phyloP scores from a whole-genome alignment of 2,888 invertebrate genomes.

The Parnassius mnemosyne region DNA sequence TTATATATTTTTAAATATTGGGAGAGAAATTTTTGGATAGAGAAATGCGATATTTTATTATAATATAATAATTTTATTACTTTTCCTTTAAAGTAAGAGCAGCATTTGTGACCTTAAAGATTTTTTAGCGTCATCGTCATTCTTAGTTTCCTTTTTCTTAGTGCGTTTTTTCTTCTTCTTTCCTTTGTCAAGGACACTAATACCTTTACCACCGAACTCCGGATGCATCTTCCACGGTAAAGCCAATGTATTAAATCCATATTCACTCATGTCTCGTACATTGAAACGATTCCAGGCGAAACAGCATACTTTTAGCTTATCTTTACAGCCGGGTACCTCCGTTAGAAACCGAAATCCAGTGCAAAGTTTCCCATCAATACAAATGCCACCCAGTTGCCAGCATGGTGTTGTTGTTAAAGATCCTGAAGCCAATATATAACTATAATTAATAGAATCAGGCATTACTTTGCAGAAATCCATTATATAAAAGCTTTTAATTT shows the following conservation, averaged over 20 bases:
- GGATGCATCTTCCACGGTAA: conserved; percentile 50
- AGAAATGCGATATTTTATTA: neutral
- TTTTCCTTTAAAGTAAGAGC: conserved; percentile 10
- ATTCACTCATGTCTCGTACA: conserved; percentile 47
- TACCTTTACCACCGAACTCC: conserved; percentile 56
- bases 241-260: conserved; percentile 44
- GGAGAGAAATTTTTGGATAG: too few relatives aligned
- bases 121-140: conserved; percentile 2
- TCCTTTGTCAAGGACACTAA: conserved; percentile 31
- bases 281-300: conserved; percentile 60
- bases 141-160: conserved; percentile 12
- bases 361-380: conserved; percentile 56
- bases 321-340: conserved; percentile 61
- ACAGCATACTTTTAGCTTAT: conserved; percentile 61
- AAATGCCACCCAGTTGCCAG: conserved; percentile 63
- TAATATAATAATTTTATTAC: conserved; percentile 4
- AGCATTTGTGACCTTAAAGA: conserved; percentile 14
- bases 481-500: too few relatives aligned
- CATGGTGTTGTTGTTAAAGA: conserved; percentile 60
- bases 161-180: conserved; percentile 30
- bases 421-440: conserved; percentile 40
- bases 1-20: too few relatives aligned
- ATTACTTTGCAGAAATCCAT: too few relatives aligned
- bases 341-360: conserved; percentile 46
- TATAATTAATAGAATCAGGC: too few relatives aligned